Evolutionary conservation across 2,113 vertebrate species (phyloP).

Genomic region (Istiophorus platypterus): DNA sequence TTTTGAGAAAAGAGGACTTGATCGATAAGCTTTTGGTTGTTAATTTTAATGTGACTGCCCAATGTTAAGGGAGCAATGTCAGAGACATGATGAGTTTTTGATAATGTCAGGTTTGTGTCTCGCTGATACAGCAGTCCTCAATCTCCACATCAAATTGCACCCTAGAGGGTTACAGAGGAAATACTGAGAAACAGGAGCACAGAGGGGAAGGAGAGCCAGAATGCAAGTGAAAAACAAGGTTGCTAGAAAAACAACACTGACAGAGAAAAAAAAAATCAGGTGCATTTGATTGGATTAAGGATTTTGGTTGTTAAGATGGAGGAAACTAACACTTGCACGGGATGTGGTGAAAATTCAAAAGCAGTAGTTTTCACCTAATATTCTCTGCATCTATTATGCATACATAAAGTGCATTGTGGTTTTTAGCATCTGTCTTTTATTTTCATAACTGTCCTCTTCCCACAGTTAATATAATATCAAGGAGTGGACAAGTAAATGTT

Average conservation of each 20-base stretch:
- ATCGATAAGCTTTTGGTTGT: constrained; percentile 51
- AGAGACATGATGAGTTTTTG: constrained; percentile 58
- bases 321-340: neutral
- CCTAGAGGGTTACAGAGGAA: constrained; percentile 23
- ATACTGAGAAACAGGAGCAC: neutral
- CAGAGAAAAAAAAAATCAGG: neutral
- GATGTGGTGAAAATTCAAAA: neutral
- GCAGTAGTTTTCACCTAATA: neutral
- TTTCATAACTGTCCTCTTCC: neutral
- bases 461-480: neutral
- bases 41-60: constrained; percentile 46
- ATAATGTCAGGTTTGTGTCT: constrained; percentile 53
- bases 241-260: constrained; percentile 1
- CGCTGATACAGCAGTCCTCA: constrained; percentile 48
- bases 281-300: neutral
- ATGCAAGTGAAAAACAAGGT: neutral
- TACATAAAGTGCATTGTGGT: neutral
- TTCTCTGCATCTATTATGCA: constrained; percentile 1
- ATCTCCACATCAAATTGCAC: constrained; percentile 52
- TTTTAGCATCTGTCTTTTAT: neutral
- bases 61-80: constrained; percentile 48
- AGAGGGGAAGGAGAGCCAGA: constrained; percentile 1
- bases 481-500: neutral
- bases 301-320: neutral
- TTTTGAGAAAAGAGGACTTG: constrained; percentile 31